These are phyloP conservation scores for Cephonodes hylas DNA, from an alignment of 2,888 invertebrate genomes.

Conservation along the genomic window DNA sequence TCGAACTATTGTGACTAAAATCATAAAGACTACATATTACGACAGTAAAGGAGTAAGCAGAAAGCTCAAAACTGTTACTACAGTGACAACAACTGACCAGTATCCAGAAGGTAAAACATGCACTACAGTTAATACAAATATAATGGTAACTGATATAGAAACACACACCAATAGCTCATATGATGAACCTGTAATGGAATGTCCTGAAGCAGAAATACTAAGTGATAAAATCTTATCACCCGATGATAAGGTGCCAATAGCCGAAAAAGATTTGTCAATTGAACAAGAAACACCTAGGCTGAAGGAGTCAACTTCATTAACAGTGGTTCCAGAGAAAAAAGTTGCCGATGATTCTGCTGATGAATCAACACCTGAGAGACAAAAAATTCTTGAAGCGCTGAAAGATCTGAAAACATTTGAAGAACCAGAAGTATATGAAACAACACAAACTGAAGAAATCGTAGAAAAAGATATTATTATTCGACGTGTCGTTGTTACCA, in stretches of 20 bases:
- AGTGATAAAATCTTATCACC: not conserved
- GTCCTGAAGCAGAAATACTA: not conserved
- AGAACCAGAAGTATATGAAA: not conserved
- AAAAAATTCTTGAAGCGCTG: not conserved
- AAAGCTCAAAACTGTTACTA: constrained; percentile 53
- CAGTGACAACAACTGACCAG: constrained; percentile 40
- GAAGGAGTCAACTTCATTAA: not conserved
- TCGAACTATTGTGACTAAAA: constrained; percentile 36
- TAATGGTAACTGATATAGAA: constrained; percentile 21
- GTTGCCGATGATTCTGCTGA: not conserved
- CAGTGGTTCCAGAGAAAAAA: not conserved
- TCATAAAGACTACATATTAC: constrained; percentile 39
- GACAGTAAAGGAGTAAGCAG: constrained; percentile 32
- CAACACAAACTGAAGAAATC: not conserved
- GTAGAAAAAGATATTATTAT: constrained; percentile 31
- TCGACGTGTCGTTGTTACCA: constrained; percentile 35
- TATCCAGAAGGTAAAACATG: constrained; percentile 44
- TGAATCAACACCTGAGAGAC: not conserved
- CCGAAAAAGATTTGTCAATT: too few species aligned
- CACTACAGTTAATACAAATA: constrained; percentile 36
- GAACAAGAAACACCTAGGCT: not conserved
- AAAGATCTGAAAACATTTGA: not conserved
- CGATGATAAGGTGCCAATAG: too few species aligned
- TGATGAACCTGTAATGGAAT: not conserved
- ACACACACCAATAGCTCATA: not conserved